These are phyloP conservation scores for Arenaria interpres DNA, from an alignment of 2,113 vertebrate genomes.

Conservation along the genomic window DNA sequence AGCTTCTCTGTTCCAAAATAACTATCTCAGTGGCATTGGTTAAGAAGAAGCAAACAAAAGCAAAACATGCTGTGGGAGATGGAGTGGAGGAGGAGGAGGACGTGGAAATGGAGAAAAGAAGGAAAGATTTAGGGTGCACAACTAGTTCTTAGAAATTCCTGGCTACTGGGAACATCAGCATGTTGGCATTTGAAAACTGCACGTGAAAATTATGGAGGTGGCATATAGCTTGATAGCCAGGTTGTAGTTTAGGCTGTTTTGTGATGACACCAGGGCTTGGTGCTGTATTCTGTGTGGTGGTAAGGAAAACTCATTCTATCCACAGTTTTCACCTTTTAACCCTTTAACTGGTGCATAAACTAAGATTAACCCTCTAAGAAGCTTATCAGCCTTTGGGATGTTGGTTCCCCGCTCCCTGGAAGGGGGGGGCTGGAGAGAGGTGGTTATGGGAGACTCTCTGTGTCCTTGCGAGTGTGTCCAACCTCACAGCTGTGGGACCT, in stretches of 20 bases:
- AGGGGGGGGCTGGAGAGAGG: not conserved
- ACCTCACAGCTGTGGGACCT: not conserved
- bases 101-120: not conserved
- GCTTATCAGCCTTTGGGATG: not conserved
- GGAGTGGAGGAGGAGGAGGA: not conserved
- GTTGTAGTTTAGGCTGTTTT: not conserved
- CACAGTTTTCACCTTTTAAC: not conserved
- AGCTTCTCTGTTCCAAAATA: not conserved
- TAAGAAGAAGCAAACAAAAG: not conserved
- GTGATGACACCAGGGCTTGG: not conserved
- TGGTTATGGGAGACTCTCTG: no score
- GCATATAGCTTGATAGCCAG: not conserved
- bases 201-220: not conserved
- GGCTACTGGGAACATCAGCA: not conserved
- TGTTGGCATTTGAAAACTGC: not conserved
- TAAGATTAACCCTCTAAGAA: not conserved
- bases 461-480: not conserved
- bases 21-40: not conserved
- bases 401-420: not conserved
- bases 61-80: not conserved
- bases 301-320: not conserved
- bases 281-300: not conserved
- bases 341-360: not conserved
- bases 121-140: not conserved
- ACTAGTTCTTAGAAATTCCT: not conserved